Base-by-base conservation (phyloP, 2,113 vertebrate species). In the Gasterosteus nipponicus region DNA sequence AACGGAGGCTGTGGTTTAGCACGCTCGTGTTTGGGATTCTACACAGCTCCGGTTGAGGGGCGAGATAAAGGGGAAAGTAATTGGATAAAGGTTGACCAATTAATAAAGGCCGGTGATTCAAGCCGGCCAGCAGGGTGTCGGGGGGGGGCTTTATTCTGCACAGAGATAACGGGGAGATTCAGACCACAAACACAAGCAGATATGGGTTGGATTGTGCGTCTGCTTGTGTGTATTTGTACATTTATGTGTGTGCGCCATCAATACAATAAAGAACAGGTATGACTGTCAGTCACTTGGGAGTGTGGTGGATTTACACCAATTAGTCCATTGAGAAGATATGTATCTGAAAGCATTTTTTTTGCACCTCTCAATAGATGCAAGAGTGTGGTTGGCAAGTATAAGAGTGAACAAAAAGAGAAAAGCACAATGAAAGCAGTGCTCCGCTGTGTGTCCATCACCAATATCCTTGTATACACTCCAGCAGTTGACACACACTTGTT, bases 51-150 rank as follows among this genome's bases (percentile, higher is more conserved):
- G 49, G 83, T 81, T 69, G 73, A 77, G 81, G 39, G 46, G 69
- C 19, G 82, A 87, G 87, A 92, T 91, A 89, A 87, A 88, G 80
- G 65, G n/a, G 15, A 82, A 86, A 72, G 77, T 91, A 93, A 93
- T 89, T 90, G 91, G 91, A 90, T 90, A 83, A 88, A 91, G 89
- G 86, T 78, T 81, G 90, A 86, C 87, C 91, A 93, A 92, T 93
- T 93, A 93, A 89, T 90, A 86, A 83, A 87, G 85, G 86, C 82
- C 73, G 26, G 75, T 54, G 85, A 88, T 62, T 83, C 56, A 56
- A 73, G 73, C 47, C 57, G 16, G 64, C 75, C 75, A 79, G 85
- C 83, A 73, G 75, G 46, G 59, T 2, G 35, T 4, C 5, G 35
- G 35, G 35, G 5, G 53, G 65, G 78, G 29, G 53, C 57, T 75